Conservation (phyloP, 1,140 invertebrate species). For the Triops cancriformis region DNA sequence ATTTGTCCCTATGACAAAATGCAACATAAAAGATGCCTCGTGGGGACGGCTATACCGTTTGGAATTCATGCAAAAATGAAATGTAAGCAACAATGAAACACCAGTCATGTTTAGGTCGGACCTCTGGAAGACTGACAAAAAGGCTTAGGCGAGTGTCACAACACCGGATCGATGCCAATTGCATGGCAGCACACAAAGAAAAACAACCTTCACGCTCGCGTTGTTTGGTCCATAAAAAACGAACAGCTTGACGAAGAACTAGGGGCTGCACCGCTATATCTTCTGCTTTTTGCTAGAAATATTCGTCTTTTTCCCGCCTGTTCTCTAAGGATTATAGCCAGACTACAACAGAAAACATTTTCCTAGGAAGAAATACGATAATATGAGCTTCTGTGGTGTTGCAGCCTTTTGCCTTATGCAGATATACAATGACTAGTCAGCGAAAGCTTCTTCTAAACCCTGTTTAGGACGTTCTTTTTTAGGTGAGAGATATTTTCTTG, state of each 20-base stretch:
- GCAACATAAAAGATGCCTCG: too few species aligned
- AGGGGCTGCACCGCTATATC: background rate
- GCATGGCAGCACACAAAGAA: too few species aligned
- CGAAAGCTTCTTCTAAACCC: too few species aligned
- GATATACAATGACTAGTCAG: background rate
- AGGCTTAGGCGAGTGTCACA: background rate
- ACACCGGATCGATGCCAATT: background rate
- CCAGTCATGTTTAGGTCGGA: too few species aligned
- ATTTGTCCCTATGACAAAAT: too few species aligned
- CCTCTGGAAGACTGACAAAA: too few species aligned
- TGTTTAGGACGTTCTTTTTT: too few species aligned
- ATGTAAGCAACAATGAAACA: too few species aligned
- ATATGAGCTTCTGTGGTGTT: background rate
- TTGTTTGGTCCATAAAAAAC: background rate
- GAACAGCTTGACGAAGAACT: background rate
- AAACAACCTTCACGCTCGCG: too few species aligned
- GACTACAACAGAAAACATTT: background rate
- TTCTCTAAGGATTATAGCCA: background rate
- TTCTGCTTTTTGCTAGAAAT: background rate
- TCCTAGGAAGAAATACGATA: background rate
- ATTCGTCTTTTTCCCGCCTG: background rate
- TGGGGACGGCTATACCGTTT: too few species aligned
- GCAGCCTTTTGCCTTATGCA: background rate
- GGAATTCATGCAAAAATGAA: too few species aligned
- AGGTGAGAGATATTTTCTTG: too few species aligned